These are phyloP conservation scores for Trisateles emortualis DNA, from an alignment of 2,888 invertebrate genomes.

Conservation along the genomic window DNA sequence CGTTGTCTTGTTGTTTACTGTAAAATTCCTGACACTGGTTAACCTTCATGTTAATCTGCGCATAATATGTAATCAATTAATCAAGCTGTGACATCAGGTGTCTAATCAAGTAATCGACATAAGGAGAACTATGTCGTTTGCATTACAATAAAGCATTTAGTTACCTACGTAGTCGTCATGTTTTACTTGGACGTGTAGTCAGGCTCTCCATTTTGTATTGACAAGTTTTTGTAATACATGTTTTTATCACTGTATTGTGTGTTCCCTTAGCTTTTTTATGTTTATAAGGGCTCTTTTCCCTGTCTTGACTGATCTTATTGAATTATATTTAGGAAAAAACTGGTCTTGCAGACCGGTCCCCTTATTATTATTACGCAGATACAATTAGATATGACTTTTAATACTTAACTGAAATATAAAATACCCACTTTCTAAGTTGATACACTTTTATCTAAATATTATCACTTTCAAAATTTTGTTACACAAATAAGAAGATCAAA, in stretches of 20 bases:
- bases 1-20: constrained; percentile 34
- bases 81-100: constrained; percentile 18
- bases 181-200: constrained; percentile 3
- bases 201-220: constrained; percentile 3
- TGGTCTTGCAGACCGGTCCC: too few relatives aligned
- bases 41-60: constrained; percentile 42
- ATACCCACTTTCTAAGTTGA: background rate
- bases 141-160: constrained; percentile 12
- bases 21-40: constrained; percentile 36
- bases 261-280: background rate
- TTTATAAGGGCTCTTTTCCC: background rate
- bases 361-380: too few relatives aligned
- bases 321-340: background rate
- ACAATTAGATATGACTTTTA: too few relatives aligned
- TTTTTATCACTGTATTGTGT: background rate
- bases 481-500: constrained; percentile 3
- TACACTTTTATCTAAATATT: background rate
- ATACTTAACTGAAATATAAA: too few relatives aligned
- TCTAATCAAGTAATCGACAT: constrained; percentile 16
- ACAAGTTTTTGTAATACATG: background rate
- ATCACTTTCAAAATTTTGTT: background rate
- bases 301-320: background rate
- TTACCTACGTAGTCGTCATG: background rate
- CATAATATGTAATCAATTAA: constrained; percentile 20
- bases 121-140: constrained; percentile 11